Evolutionary conservation across 2,113 vertebrate genomes (phyloP), one percentile per base, ranked within the genome.

Genomic region (Hepsetus odoe): DNA sequence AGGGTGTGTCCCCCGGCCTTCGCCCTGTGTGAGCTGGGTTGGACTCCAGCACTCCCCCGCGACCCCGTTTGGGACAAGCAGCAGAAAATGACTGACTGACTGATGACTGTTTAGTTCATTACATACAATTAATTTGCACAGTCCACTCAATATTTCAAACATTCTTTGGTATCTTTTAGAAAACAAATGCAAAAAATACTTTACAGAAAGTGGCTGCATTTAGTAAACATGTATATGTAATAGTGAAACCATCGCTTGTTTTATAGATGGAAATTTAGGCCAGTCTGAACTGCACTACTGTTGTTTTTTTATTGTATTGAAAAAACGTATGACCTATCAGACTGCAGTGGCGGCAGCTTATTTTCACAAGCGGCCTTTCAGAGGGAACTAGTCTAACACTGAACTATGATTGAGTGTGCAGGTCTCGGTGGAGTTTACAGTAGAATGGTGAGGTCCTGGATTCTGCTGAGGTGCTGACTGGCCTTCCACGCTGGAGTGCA

Each of bases 401-500:
- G 85, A 33, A 77, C 40, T 18, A 2, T 72, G 62, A 28, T 89
- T 85, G 0, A 72, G 35, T 30, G 77, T 72, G 32, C 87, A 82
- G 73, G 70, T 87, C 81, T 87, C 87, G 26, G 85, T 83, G 51
- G 82, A 90, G 33, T 86, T 88, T 55, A 85, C 80, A 70, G 85
- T 87, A 0, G 35, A 83, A 33, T 87, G 87, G 2, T 11, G 79
- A 20, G 84, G 77, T 26, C 2, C 61, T 0, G 46, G 80, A 72
- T 33, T 53, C 61, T 68, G 80, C 53, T 81, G 77, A 0, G 81
- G 73, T 0, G 59, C 30, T 20, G 59, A 0, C 44, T 82, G 82
- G 2, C 77, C 79, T 9, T 93, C 93, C 82, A 91, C 59, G 26
- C 84, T 88, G 0, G 94, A 91, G 61, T 87, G 82, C 95, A 97